These are phyloP conservation scores for Montipora foliosa DNA, from an alignment of 64 coral and sea anemone genomes.

Conservation along the genomic window DNA sequence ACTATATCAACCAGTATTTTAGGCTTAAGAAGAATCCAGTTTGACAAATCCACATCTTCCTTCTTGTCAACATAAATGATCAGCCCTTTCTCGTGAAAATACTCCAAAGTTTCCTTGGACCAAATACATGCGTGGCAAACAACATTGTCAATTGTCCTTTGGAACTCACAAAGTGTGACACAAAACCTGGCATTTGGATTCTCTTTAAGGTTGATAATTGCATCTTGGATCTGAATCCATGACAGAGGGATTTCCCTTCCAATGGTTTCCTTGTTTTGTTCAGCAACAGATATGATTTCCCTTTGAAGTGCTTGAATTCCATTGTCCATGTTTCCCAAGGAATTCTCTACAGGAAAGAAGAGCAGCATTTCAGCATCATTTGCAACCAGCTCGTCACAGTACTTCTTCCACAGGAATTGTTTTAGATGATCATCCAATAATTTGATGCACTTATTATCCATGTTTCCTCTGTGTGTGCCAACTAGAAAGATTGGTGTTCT, in stretches of 20 bases:
- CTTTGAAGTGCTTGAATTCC: constrained; percentile 54
- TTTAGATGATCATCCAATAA: constrained; percentile 18
- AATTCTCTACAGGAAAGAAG: constrained; percentile 77
- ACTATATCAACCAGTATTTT: constrained; percentile 42
- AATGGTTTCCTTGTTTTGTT: background rate
- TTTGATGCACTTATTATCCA: background rate
- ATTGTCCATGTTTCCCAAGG: constrained; percentile 16
- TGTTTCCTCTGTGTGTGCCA: constrained; percentile 68
- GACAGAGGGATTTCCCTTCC: constrained; percentile 53
- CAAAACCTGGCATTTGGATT: background rate
- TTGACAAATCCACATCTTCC: constrained; percentile 48
- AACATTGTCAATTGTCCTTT: background rate
- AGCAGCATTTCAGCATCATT: constrained; percentile 37
- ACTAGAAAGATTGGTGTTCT: constrained; percentile 59
- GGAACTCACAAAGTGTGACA: constrained; percentile 34
- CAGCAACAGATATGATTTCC: constrained; percentile 31
- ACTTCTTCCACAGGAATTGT: constrained; percentile 37
- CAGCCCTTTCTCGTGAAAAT: constrained; percentile 78
- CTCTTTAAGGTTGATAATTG: constrained; percentile 21
- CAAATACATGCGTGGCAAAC: background rate
- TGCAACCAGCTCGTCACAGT: constrained; percentile 24
- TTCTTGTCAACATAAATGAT: constrained; percentile 61
- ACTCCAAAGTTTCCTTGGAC: constrained; percentile 68
- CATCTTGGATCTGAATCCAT: constrained; percentile 80
- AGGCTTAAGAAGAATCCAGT: constrained; percentile 78